A percentile compares a stretch with the other conserved stretches of the same genome.
phyloP scores from a whole-genome alignment of 2,797 vertebrate genomes.

The Rhynchotus rufescens region DNA sequence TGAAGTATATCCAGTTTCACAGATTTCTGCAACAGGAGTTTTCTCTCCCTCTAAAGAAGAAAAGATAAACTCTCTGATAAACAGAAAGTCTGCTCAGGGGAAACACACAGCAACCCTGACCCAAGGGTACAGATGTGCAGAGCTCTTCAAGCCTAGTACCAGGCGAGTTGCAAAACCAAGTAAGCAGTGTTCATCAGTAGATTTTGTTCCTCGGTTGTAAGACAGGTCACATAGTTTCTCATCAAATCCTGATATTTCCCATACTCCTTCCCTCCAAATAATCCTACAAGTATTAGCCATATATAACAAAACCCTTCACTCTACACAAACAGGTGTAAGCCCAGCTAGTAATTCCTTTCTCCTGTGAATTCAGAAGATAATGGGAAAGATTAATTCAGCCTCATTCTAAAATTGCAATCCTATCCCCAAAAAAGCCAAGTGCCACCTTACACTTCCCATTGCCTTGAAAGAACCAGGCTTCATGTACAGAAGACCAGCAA shows the following conservation, averaged over 20 bases:
- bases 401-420: not conserved
- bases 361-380: not conserved
- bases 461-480: not conserved
- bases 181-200: not conserved
- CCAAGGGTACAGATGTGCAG: not conserved
- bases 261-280: not conserved
- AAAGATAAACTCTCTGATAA: not conserved
- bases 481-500: not conserved
- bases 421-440: not conserved
- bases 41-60: not conserved
- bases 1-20: not conserved
- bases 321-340: not conserved
- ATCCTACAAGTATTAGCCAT: not conserved
- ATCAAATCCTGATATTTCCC: not conserved
- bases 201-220: not conserved
- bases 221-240: not conserved
- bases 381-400: not conserved
- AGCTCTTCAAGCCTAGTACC: not conserved
- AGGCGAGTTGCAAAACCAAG: too few relatives aligned
- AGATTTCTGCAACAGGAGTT: not conserved
- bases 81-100: not conserved
- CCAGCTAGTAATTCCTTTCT: not conserved
- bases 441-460: not conserved
- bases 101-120: not conserved
- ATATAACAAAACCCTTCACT: not conserved